Evolutionary conservation across 2,888 invertebrate genomes (phyloP).

Genomic region (Epinotia nisella): DNA sequence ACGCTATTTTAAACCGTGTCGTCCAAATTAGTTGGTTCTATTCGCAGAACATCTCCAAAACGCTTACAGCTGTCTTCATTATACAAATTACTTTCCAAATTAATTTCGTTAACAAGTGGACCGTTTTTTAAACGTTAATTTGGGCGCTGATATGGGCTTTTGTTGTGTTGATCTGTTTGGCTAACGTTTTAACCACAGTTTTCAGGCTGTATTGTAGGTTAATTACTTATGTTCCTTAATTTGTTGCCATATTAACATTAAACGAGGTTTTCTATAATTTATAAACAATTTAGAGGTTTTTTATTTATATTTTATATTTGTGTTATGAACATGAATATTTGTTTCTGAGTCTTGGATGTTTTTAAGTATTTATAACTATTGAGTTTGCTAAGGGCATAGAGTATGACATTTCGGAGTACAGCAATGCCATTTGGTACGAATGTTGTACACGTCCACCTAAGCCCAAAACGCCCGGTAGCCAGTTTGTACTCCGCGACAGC

Average conservation of each 20-base stretch:
- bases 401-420: no score
- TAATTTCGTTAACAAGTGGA: conserved; percentile 64
- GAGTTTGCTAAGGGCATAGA: no score
- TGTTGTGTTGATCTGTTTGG: conserved; percentile 21
- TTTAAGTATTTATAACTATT: no score
- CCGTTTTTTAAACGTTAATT: conserved; percentile 48
- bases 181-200: conserved; percentile 1
- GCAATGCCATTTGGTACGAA: no score
- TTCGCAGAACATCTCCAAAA: conserved; percentile 71
- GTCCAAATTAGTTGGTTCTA: conserved; percentile 82
- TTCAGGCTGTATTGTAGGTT: conserved; percentile 12
- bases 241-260: conserved; percentile 4
- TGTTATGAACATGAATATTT: no score
- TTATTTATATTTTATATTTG: no score
- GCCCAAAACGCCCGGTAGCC: no score
- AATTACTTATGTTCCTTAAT: conserved; percentile 25
- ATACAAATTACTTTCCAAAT: conserved; percentile 65
- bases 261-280: not conserved
- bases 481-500: no score
- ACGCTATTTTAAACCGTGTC: conserved; percentile 79
- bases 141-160: conserved; percentile 30
- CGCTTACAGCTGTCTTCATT: conserved; percentile 64
- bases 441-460: no score
- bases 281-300: no score
- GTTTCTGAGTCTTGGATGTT: no score